Conservation (phyloP, 2,888 invertebrate genomes). For the Orthosia gothica region DNA sequence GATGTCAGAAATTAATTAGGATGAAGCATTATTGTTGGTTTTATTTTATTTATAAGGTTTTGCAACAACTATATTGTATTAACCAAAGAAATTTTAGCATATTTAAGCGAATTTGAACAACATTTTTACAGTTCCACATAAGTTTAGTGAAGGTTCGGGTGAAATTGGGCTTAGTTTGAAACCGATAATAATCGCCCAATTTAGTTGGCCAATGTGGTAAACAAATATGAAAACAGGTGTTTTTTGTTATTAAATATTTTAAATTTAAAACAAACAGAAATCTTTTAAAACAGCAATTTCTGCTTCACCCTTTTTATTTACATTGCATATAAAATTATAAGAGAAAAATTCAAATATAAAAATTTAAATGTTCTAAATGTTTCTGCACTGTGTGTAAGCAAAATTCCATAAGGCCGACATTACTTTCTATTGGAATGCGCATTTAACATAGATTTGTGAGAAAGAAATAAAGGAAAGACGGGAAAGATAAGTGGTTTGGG, state of each 20-base stretch:
- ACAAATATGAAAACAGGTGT: too few species aligned
- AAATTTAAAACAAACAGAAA: too few species aligned
- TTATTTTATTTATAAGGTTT: neutral
- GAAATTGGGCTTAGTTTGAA: too few species aligned
- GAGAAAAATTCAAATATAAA: conserved; percentile 21
- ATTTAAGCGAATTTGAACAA: neutral
- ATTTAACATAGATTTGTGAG: conserved; percentile 60
- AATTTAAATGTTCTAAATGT: conserved; percentile 48
- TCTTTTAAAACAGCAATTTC: neutral
- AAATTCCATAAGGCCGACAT: conserved; percentile 60
- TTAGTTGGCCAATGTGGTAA: too few species aligned
- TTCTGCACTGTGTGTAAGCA: conserved; percentile 56
- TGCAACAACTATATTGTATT: too few species aligned
- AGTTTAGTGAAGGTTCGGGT: too few species aligned
- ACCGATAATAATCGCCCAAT: too few species aligned
- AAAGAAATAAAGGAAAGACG: conserved; percentile 49
- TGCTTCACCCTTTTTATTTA: conserved; percentile 24
- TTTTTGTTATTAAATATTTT: too few species aligned
- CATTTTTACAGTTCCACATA: neutral
- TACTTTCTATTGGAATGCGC: conserved; percentile 55
- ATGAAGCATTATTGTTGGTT: conserved; percentile 33
- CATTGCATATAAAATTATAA: conserved; percentile 19
- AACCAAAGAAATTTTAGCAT: too few species aligned
- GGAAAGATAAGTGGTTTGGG: conserved; percentile 60
- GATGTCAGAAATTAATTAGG: conserved; percentile 38